A percentile compares a stretch with the other conserved stretches of the same genome.
phyloP scores from a whole-genome alignment of 2,113 vertebrate species.

The Dipodomys ordii region DNA sequence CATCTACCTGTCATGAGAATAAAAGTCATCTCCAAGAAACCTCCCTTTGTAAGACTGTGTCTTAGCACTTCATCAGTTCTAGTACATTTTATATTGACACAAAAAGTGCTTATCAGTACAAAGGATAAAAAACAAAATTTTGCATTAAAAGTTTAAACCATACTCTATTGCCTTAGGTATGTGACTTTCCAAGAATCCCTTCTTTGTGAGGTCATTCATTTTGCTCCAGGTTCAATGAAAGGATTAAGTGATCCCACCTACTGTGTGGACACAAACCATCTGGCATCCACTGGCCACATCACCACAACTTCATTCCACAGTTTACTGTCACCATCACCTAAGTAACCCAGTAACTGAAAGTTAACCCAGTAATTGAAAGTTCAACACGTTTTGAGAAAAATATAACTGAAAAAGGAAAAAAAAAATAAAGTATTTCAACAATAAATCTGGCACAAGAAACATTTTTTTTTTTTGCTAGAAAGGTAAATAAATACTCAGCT shows the following conservation, averaged over 20 bases:
- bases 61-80: slow-evolving; percentile 61
- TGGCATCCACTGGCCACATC: slow-evolving; percentile 47
- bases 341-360: slow-evolving; percentile 79
- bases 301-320: slow-evolving; percentile 65
- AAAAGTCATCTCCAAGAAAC: slow-evolving; percentile 75
- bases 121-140: slow-evolving; percentile 75
- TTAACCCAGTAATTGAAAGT: slow-evolving; percentile 79
- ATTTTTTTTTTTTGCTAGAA: slow-evolving; percentile 83
- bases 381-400: slow-evolving; percentile 55
- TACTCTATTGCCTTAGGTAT: slow-evolving; percentile 44
- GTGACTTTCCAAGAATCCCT: slow-evolving; percentile 54
- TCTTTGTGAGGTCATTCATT: slow-evolving; percentile 60
- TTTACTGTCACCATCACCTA: slow-evolving; percentile 75
- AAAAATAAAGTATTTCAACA: slow-evolving; percentile 77
- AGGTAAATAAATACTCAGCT: slow-evolving; percentile 87
- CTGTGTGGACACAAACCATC: slow-evolving; percentile 34
- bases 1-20: slow-evolving; percentile 79
- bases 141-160: slow-evolving; percentile 75
- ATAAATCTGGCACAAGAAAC: slow-evolving; percentile 86
- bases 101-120: slow-evolving; percentile 85
- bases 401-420: slow-evolving; percentile 60
- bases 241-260: slow-evolving; percentile 65
- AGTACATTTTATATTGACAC: slow-evolving; percentile 73
- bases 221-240: slow-evolving; percentile 51
- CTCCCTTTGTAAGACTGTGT: slow-evolving; percentile 75